phyloP scores from a whole-genome alignment of 2,888 invertebrate species.

The Chrysina gloriosa region DNA sequence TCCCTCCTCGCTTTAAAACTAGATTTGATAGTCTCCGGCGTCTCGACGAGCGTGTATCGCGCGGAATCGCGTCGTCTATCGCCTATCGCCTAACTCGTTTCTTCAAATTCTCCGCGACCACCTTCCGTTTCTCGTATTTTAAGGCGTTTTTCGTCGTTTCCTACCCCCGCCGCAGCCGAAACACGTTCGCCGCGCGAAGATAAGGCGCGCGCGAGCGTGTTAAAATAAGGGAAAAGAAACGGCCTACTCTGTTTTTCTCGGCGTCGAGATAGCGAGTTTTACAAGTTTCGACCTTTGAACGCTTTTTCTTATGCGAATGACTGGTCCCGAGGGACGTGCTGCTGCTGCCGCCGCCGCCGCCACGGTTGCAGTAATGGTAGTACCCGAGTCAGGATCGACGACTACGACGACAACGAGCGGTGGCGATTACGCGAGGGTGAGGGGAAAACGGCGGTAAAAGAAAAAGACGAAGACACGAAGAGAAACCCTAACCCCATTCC shows the following conservation, averaged over 20 bases:
- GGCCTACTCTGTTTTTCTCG: slow-evolving; percentile 5
- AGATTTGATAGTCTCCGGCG: slow-evolving; percentile 19
- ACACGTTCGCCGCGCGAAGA: not conserved
- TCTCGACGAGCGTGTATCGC: slow-evolving; percentile 1
- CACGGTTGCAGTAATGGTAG: slow-evolving; percentile 9
- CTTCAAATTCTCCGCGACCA: too few relatives aligned
- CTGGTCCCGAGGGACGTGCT: slow-evolving; percentile 9
- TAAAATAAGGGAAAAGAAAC: slow-evolving; percentile 26
- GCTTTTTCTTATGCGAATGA: slow-evolving; percentile 15
- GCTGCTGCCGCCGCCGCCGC: not conserved
- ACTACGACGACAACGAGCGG: slow-evolving; percentile 2
- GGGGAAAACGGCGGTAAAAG: not conserved
- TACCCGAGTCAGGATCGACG: slow-evolving; percentile 9
- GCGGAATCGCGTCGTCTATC: not conserved
- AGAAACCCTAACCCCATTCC: too few relatives aligned
- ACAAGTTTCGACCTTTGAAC: slow-evolving; percentile 28
- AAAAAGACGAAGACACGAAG: not conserved
- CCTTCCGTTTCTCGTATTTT: too few relatives aligned
- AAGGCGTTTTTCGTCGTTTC: too few relatives aligned
- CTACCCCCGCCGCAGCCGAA: too few relatives aligned
- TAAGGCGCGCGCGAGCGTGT: slow-evolving; percentile 13
- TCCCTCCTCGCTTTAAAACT: slow-evolving; percentile 26
- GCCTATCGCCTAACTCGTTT: not conserved
- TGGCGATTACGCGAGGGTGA: not conserved
- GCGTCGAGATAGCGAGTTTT: slow-evolving; percentile 21